Base-by-base conservation (phyloP, 2,797 vertebrate species). In the Dermochelys coriacea region DNA sequence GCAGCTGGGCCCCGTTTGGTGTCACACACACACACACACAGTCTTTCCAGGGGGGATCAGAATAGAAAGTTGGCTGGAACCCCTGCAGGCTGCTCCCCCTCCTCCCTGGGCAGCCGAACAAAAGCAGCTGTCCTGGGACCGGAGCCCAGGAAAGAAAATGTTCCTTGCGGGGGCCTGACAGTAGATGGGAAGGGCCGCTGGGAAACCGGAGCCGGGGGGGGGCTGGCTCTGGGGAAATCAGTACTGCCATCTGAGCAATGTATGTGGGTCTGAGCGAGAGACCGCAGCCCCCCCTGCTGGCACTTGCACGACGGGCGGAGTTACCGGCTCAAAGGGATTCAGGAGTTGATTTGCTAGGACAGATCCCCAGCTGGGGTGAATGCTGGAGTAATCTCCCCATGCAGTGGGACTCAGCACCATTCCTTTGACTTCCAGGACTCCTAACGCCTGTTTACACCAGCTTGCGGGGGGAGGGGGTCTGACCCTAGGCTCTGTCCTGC, bases 41-140 rank as follows among this genome's bases (percentile, higher is more conserved):
- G 52, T 34, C 59, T 16, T 61, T 34, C 31, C 8, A 19, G 34
- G 15, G 34, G 16, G 61, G 61, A 5, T 37, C 61, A n/a, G 18
- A 19, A 10, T 15, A 61, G 18, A 37, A 16, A 37, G 8, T n/a
- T 37, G 64, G n/a, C 34, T 31, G 31, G 29, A 31, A 71, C n/a
- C n/a, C 64, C n/a, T 10, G 34, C 16, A 7, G 34, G 61, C 25
- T 45, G 49, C 12, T 25, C 23, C 45, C 49, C 23, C 34, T 18
- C 86, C 52, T 77, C 45, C 19, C 91, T 96, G 95, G 88, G 41
- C 86, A 19, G 68, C 64, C 21, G n/a, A 37, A 68, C n/a, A 37
- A 68, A 68, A 37, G n/a, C n/a, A 37, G 34, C 18, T 68, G n/a
- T n/a, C 34, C 64, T 64, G 61, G 61, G 34, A n/a, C 14, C 7